Evolutionary conservation across 2,888 invertebrate species (phyloP), one percentile per base, ranked within the genome.

Genomic region (Eristalis pertinax): DNA sequence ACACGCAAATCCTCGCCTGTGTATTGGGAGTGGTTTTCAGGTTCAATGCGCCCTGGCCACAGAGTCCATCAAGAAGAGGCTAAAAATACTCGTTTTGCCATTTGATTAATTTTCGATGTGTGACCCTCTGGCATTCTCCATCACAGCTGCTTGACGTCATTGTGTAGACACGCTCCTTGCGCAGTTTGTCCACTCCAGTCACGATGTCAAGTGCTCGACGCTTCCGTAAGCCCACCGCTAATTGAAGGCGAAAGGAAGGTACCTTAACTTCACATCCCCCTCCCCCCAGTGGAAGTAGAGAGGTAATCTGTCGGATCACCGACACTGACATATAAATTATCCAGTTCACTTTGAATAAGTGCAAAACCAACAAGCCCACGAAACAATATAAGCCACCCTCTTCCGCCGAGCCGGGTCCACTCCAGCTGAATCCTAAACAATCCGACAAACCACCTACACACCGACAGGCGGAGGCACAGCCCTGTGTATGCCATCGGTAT

Each of bases 321-420:
- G 50, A 19, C 50, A 50, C 50, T 50, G 50, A 50, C 50, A 50
- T 19, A 50, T 50, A 50, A 50, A 50, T 50, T 50, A 50, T 50
- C 50, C 50, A 50, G 50, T 50, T 50, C 50, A 50, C 50, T 50
- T 50, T 50, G 50, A 50, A 26, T 60, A 60, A 60, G 60, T 60
- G 60, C 60, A 60, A 29, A 60, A 60, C 26, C 60, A 60, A 60
- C 60, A 60, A 15, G 26, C 60, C 15, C 26, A 24, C 60, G 26
- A 60, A 60, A 60, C 60, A 60, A 60, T 60, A 60, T 29, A 43
- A 43, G 43, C 15, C 50, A 2, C 10, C 19, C n/a, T 5, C 8
- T 19, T 5, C 7, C n/a, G 0, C 43, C 43, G 5, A 0, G n/a
- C 1, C 43, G 0, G 15, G 13, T 41, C 15, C 43, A 43, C 15